A percentile compares a stretch with the other conserved stretches of the same genome.
Conservation (phyloP, 2,888 invertebrate genomes). For the Mythimna lalbum region DNA sequence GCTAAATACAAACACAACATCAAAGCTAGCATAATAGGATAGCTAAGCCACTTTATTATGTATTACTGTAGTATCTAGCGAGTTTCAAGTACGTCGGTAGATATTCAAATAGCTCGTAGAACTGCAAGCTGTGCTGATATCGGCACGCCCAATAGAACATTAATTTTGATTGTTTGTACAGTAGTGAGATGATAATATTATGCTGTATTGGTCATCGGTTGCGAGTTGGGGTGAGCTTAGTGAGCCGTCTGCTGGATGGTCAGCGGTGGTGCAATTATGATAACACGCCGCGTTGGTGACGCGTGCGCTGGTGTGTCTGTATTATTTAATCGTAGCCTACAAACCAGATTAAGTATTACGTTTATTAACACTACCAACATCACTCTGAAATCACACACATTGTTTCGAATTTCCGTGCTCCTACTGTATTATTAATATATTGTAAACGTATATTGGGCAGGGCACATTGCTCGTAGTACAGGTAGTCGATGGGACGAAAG, state of each 20-base stretch:
- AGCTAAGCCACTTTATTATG: conserved; percentile 31
- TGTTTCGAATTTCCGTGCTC: not conserved
- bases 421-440: not conserved
- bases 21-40: conserved; percentile 24
- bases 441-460: too few species aligned
- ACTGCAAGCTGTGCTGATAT: conserved; percentile 54
- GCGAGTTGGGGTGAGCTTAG: conserved; percentile 41
- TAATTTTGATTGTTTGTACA: conserved; percentile 65
- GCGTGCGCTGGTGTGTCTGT: conserved; percentile 27
- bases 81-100: conserved; percentile 33
- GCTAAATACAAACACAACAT: conserved; percentile 29
- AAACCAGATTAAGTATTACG: conserved; percentile 67
- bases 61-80: conserved; percentile 47
- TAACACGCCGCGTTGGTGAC: conserved; percentile 39
- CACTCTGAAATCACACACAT: conserved; percentile 42
- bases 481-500: too few species aligned
- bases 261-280: conserved; percentile 62
- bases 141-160: conserved; percentile 52
- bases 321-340: conserved; percentile 67
- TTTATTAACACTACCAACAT: conserved; percentile 50
- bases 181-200: conserved; percentile 61
- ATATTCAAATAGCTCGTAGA: conserved; percentile 56
- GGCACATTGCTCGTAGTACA: too few species aligned
- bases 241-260: conserved; percentile 45
- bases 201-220: conserved; percentile 47